Evolutionary conservation across 2,113 vertebrate species (phyloP), one percentile per base, ranked within the genome.

Genomic region (Pao palembangensis): DNA sequence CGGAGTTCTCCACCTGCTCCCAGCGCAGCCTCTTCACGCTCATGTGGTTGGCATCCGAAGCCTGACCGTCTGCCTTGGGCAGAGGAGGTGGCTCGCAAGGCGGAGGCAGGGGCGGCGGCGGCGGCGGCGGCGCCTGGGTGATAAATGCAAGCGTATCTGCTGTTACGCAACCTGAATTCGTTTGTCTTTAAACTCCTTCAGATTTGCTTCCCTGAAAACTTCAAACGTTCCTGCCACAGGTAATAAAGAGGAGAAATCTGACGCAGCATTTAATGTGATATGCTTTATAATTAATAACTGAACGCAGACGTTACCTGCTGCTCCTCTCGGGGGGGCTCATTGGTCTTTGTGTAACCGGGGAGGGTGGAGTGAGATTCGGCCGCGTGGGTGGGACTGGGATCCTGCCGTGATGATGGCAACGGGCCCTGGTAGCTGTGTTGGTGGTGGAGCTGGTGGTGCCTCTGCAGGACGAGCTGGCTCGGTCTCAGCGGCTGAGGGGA

Each of bases 1-100:
- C 96, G 0, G 96, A 98, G 86, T 98, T 98, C 87, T 98, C 96
- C 91, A 99, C 95, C 85, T 98, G 96, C 87, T 98, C 96, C 96
- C 96, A 99, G 21, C 96, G 94, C 79, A 99, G 92, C 57, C 96
- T 89, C 87, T 98, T 98, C 78, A 99, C 96, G 0, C 93, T 99
- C 96, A 98, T 98, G 90, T 98, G 96, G 85, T 92, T 98, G 83
- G 93, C 83, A 64, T 97, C 95, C 0, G 89, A 91, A 49, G 93
- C 81, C 31, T 90, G 88, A 66, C 90, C 92, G 58, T 82, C 72
- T 0, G 51, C 47, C n/a, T 80, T 82, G 49, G 90, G 91, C 56
- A 92, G 70, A 0, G 91, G 91, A 44, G 91, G 91, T 0, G 91
- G 89, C n/a, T 83, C 72, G 1, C 91, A 91, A 11, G 91, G 91